Percentiles rank a stretch among this genome's conserved stretches.
phyloP scores from a whole-genome alignment of 2,888 invertebrate genomes.

The Dolichopus griseipennis region DNA sequence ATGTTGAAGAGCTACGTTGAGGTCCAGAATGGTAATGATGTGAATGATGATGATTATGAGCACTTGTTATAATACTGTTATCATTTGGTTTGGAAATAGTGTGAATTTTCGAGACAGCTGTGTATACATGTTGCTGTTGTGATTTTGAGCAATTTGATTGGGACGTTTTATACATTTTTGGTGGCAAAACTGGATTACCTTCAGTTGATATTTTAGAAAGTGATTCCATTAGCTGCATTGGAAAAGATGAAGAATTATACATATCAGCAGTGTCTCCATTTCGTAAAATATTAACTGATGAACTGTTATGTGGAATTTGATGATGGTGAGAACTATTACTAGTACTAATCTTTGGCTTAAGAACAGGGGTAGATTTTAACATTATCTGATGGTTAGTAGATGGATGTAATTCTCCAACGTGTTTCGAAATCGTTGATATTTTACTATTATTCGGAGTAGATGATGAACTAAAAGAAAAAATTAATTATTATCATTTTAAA shows the following conservation, averaged over 20 bases:
- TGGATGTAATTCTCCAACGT: conserved; percentile 32
- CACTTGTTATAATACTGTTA: conserved; percentile 21
- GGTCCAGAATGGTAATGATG: conserved; percentile 17
- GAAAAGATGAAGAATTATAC: conserved; percentile 22
- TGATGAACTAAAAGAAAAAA: conserved; percentile 23
- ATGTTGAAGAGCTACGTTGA: conserved; percentile 18
- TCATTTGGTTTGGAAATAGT: conserved; percentile 25
- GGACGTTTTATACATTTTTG: conserved; percentile 40
- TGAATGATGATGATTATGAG: conserved; percentile 16
- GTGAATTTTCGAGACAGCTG: conserved; percentile 24
- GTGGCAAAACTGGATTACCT: conserved; percentile 41
- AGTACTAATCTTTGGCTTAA: conserved; percentile 18
- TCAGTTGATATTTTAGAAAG: conserved; percentile 25
- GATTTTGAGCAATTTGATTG: conserved; percentile 18
- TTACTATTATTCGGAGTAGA: conserved; percentile 31
- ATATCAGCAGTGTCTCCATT: conserved; percentile 18
- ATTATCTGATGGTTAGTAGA: conserved; percentile 15
- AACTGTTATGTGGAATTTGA: conserved; percentile 17
- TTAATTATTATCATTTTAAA: conserved; percentile 20
- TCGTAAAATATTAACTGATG: conserved; percentile 18
- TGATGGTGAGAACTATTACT: conserved; percentile 17
- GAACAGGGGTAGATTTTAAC: conserved; percentile 24
- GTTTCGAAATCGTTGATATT: conserved; percentile 42
- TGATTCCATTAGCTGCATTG: conserved; percentile 24
- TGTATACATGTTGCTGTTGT: conserved; percentile 13